phyloP scores from a whole-genome alignment of 2,888 invertebrate species.

The Mimumesa dahlbomi region DNA sequence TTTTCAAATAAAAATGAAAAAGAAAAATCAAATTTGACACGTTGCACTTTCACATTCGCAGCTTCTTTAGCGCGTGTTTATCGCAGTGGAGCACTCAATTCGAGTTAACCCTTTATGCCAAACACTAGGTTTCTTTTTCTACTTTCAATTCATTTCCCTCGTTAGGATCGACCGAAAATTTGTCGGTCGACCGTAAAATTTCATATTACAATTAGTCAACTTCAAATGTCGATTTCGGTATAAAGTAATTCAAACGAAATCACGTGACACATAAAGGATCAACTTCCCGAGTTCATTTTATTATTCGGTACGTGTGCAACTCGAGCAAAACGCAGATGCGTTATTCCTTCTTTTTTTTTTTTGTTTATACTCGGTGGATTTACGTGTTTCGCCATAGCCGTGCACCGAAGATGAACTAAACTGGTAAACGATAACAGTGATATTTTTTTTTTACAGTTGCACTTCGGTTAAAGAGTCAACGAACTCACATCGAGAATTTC shows the following conservation, averaged over 20 bases:
- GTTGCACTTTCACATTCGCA: conserved; percentile 2
- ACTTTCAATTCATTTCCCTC: neutral
- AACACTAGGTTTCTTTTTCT: neutral
- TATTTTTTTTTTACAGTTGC: conserved; percentile 41
- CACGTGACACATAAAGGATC: neutral
- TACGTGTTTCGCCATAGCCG: too few relatives aligned
- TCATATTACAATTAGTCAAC: neutral
- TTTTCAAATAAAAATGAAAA: too few relatives aligned
- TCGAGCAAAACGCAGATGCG: too few relatives aligned
- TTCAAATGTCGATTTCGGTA: too few relatives aligned
- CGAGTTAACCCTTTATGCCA: neutral
- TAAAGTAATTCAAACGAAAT: too few relatives aligned
- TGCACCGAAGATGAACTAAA: neutral
- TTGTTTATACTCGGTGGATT: too few relatives aligned
- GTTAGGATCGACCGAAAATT: too few relatives aligned
- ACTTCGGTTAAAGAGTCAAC: conserved; percentile 34
- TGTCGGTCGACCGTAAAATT: neutral
- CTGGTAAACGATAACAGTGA: conserved; percentile 14
- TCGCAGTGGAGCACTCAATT: conserved; percentile 4
- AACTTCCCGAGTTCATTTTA: too few relatives aligned
- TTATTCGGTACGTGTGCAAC: too few relatives aligned
- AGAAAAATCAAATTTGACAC: conserved; percentile 34
- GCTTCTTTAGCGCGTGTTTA: neutral
- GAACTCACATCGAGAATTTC: conserved; percentile 33
- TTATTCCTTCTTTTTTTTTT: too few relatives aligned